These are phyloP conservation scores for Entomobrya proxima DNA, from an alignment of 2,888 invertebrate genomes.

Conservation along the genomic window DNA sequence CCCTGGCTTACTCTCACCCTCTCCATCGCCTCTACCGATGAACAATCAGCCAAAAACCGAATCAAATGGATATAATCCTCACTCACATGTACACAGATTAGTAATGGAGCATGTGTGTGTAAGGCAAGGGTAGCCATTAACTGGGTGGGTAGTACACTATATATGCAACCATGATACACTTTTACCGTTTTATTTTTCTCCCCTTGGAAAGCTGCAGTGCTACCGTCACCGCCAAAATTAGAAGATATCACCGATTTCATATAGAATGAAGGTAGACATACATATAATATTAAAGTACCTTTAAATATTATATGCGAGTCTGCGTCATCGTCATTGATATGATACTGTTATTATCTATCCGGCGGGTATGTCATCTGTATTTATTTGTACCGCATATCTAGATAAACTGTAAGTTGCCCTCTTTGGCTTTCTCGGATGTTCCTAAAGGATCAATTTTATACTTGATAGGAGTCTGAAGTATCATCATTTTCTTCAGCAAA, in stretches of 20 bases:
- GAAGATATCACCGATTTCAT: neutral
- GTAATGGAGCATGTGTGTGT: slow-evolving; percentile 46
- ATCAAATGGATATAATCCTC: slow-evolving; percentile 52
- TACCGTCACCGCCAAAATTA: neutral
- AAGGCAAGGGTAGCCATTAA: neutral
- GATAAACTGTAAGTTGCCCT: slow-evolving; percentile 1
- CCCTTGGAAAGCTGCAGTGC: slow-evolving; percentile 3
- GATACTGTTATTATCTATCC: slow-evolving; percentile 26
- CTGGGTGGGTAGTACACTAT: neutral
- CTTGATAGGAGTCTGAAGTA: slow-evolving; percentile 53
- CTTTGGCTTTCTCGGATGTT: neutral
- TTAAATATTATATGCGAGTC: neutral
- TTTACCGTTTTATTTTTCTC: neutral
- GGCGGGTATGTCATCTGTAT: slow-evolving; percentile 40
- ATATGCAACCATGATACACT: neutral
- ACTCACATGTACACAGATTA: slow-evolving; percentile 55
- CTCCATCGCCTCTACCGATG: neutral
- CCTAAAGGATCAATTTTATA: slow-evolving; percentile 48
- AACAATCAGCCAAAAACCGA: slow-evolving; percentile 63
- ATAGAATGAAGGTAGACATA: neutral
- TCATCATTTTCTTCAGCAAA: slow-evolving; percentile 35
- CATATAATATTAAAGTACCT: neutral
- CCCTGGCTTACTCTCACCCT: slow-evolving; percentile 4
- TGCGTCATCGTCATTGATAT: neutral
- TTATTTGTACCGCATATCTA: slow-evolving; percentile 2